Base-by-base conservation (phyloP, 1,140 invertebrate genomes). In the Cotesia typhae region DNA sequence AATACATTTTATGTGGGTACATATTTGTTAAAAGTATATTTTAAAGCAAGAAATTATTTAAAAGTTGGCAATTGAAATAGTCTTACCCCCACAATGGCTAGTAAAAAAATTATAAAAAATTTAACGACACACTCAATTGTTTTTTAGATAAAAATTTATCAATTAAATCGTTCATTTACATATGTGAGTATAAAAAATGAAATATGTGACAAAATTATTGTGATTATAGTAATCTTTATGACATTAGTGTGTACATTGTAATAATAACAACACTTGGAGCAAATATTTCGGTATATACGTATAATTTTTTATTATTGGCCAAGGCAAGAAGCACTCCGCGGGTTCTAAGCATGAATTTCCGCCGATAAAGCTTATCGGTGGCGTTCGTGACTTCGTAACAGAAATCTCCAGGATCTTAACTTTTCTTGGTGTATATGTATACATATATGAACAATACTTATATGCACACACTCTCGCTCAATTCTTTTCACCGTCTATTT, bases 341-440 rank as follows among this genome's bases (percentile, higher is more conserved):
- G 55, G 47, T 61, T 75, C 71, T 75, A 75, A 75, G 74, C 74
- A 75, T 75, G 74, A 75, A 75, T 75, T 75, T 75, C 74, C 74
- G 74, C 68, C 71, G 74, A 75, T 73, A 75, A 75, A 73, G 67
- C 71, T 75, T 75, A 75, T 75, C 74, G 67, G 71, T 66, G 36
- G 68, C 74, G 74, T 75, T 75, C 74, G 74, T 75, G 74, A 75
- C 74, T 75, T 73, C 71, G 61, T 67, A 52, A 17, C 14, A 20
- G 63, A 72, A 73, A 75, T 75, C 68, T 75, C 61, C n/a, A n/a
- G 17, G 47, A 66, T 74, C 68, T 66, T 47, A 51, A 38, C 4
- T 51, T 51, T 17, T 66, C 41, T 52, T 52, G 28, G 28, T 61
- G 10, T 17, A 17, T 59, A 6, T 14, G 14, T 59, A 59, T 59